Conservation (phyloP, 1,140 invertebrate species). For the Caligus rogercresseyi region DNA sequence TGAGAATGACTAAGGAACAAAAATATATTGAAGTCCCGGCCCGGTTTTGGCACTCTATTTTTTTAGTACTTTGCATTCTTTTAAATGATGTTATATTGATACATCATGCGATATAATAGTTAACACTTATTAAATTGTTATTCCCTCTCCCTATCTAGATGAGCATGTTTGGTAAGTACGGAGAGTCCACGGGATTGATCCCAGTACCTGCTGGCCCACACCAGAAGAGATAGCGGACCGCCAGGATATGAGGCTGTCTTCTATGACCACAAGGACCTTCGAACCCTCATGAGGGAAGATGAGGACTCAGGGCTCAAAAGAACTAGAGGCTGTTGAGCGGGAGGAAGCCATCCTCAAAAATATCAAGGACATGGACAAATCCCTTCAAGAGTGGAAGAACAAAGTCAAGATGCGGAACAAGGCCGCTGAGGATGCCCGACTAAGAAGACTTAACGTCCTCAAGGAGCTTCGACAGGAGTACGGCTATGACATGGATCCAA, state of each 20-base stretch:
- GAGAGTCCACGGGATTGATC: not conserved
- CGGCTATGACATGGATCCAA: not conserved
- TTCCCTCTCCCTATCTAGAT: too few relatives aligned
- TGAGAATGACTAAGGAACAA: too few relatives aligned
- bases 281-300: not conserved
- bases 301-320: too few relatives aligned
- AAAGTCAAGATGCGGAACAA: not conserved
- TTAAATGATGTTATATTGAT: too few relatives aligned
- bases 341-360: not conserved
- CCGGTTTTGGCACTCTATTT: too few relatives aligned
- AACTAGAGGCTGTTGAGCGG: not conserved
- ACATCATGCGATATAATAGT: too few relatives aligned
- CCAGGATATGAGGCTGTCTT: not conserved
- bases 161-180: not conserved
- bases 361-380: not conserved
- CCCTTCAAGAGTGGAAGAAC: not conserved
- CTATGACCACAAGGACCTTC: not conserved
- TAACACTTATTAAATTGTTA: too few relatives aligned
- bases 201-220: not conserved
- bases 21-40: too few relatives aligned
- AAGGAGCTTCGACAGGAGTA: not conserved
- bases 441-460: not conserved
- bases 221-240: too few relatives aligned
- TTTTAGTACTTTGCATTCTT: too few relatives aligned
- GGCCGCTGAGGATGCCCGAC: not conserved